Base-by-base conservation (phyloP, 2,888 invertebrate genomes). In the Dicranocentrus wangi region DNA sequence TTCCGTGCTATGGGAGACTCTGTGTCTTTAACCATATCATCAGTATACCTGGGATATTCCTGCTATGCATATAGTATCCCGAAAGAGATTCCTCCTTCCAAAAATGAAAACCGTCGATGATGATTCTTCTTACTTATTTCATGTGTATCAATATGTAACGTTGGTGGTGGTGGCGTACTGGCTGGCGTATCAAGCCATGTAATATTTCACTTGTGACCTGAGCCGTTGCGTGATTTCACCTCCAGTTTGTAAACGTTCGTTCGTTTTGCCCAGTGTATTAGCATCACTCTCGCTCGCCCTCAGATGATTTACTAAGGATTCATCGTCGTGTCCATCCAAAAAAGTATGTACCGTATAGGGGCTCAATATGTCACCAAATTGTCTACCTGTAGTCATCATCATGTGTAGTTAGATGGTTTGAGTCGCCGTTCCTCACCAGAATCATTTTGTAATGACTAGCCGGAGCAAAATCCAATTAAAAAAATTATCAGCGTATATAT, bases 271-370 rank as follows among this genome's bases (percentile, higher is more conserved):
- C 47, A 47, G 7, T 47, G 5, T 15, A 47, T 47, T 47, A 10
- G 15, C 8, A 53, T 51, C 19, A 43, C 19, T 15, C 8, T 51
- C 51, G 8, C 2, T 19, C 15, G 25, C 8, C 19, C 25, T 23
- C 21, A 13, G 15, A 17, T 63, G 65, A 73, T 73, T 53, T 65
- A 27, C 65, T 73, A 73, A 65, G 73, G 73, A 73, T 75, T 75
- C n/a, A n/a, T n/a, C n/a, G n/a, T n/a, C 72, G 17, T 27, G 63
- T 51, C 51, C 28, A 42, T 28, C 28, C 47, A n/a, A 47, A 10
- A 47, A n/a, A 5, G n/a, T n/a, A n/a, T n/a, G n/a, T n/a, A 32
- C 32, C 32, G n/a, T n/a, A n/a, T 32, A 47, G 15, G n/a, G n/a
- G 15, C n/a, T 47, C 47, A 47, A 47, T 47, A 47, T 47, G 15